Percentiles rank a stretch among this genome's conserved stretches.
phyloP scores from a whole-genome alignment of 2,888 invertebrate genomes.

The Linnaemya vulpina region DNA sequence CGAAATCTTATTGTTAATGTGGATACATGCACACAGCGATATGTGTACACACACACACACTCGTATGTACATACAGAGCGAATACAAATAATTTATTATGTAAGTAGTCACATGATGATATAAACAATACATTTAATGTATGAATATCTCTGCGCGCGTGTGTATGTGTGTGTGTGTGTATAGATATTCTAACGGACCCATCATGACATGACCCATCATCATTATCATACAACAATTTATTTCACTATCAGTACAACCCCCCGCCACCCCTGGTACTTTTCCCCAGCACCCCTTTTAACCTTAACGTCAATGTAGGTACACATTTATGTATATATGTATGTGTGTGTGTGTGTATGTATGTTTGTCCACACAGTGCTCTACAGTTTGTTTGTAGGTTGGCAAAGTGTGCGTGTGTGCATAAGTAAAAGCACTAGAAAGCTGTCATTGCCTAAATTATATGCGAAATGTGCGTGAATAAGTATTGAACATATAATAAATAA shows the following conservation, averaged over 20 bases:
- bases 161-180: slow-evolving; percentile 27
- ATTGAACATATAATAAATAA: slow-evolving; percentile 71
- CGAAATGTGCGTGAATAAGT: slow-evolving; percentile 75
- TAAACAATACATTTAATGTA: slow-evolving; percentile 64
- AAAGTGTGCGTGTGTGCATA: slow-evolving; percentile 49
- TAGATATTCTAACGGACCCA: slow-evolving; percentile 68
- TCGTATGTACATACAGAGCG: background rate
- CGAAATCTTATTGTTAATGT: slow-evolving; percentile 13
- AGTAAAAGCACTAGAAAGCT: slow-evolving; percentile 69
- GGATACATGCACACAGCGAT: slow-evolving; percentile 19
- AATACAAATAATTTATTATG: slow-evolving; percentile 35
- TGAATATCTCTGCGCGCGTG: background rate
- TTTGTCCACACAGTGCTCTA: slow-evolving; percentile 2
- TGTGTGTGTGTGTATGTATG: background rate
- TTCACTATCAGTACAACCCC: slow-evolving; percentile 25
- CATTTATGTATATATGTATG: too few species aligned
- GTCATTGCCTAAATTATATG: slow-evolving; percentile 78
- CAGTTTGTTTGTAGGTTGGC: slow-evolving; percentile 6
- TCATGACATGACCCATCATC: slow-evolving; percentile 70
- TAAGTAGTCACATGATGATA: slow-evolving; percentile 46
- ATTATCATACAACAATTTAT: slow-evolving; percentile 61
- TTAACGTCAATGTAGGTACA: slow-evolving; percentile 53
- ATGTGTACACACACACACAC: background rate
- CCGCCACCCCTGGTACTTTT: background rate
- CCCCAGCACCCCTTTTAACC: slow-evolving; percentile 63